Evolutionary conservation across 2,797 vertebrate species (phyloP), one percentile per base, ranked within the genome.

Genomic region (Lycodopsis pacificus): DNA sequence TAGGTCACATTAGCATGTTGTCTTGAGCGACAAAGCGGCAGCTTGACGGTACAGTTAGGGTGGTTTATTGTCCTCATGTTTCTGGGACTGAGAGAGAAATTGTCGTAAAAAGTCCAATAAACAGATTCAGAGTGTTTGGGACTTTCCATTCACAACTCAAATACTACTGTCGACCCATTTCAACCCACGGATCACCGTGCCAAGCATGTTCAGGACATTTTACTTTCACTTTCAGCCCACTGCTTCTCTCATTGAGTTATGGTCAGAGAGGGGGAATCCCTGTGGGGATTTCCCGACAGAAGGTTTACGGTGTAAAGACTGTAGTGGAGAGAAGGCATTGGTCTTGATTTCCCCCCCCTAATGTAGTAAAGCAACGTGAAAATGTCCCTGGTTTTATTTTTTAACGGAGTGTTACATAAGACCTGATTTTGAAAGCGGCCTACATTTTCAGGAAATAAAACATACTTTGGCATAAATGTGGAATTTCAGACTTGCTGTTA

Each of bases 141-240:
- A 81, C 36, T 92, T 91, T 86, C 70, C 80, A 9, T 49, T 62
- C 58, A 69, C 44, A 53, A 68, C 19, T 19, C 58, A 59, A 81
- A 77, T 34, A 73, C 32, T 74, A 56, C 56, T 25, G 9, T 3
- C 65, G 32, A 51, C 19, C 17, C 22, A 49, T 51, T 48, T 10
- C 49, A 20, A 68, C 2, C 20, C 51, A 7, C 5, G 11, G n/a
- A 32, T 57, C 27, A 49, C 15, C 6, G 7, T n/a, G 20, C 22
- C 4, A 5, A 65, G 22, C 4, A 3, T 0, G 11, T 34, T 36
- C 38, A 51, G 65, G 15, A 70, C 40, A 54, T 85, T 89, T 91
- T 75, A 79, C 82, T 89, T 92, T 93, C 85, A 69, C 70, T 93
- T 86, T 89, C 67, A 67, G 38, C 86, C 14, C 44, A 27, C 82